Base-by-base conservation (phyloP, 2,888 invertebrate genomes). In the Argynnis bischoffii region DNA sequence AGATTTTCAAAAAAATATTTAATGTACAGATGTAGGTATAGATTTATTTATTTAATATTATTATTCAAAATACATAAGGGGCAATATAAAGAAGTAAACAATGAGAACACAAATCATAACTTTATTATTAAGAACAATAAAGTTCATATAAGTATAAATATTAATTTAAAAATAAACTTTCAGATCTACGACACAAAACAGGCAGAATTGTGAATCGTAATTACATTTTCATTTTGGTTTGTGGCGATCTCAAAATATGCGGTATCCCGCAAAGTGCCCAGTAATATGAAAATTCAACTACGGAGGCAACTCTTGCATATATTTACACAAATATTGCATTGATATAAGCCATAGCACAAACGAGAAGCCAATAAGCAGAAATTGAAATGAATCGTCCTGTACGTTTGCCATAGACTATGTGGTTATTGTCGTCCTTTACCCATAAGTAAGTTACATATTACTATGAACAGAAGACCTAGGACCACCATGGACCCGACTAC, bases 271-370 rank as follows among this genome's bases (percentile, higher is more conserved):
- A 69, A 64, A 69, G 53, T 59, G 66, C 50, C 54, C 41, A 18
- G 55, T 54, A 55, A 53, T 64, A 63, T 66, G 59, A 56, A 72
- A 70, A 70, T 63, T 64, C 50, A 66, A 66, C 69, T 69, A 73
- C 41, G 78, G 76, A 1, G 80, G 83, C 15, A 84, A 71, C 13
- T 68, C 72, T n/a, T 54, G 67, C 0, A 86, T n/a, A 64, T 85
- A 84, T 66, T 82, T 81, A 41, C 80, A 77, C 74, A 86, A 78
- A 65, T 70, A 81, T 51, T 78, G 63, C 79, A 86, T 78, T 0
- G 78, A 74, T 1, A 86, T 75, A 0, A 85, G 63, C 85, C 83
- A 85, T 51, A 86, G 55, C 3, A 83, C 54, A 60, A 85, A 86
- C 3, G 82, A 76, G 35, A 84, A 82, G 54, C 76, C 74, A 0